Percentiles rank a stretch among this genome's conserved stretches.
Evolutionary conservation across 2,888 invertebrate genomes (phyloP).

Genomic region (Chloroclystis v-ata): DNA sequence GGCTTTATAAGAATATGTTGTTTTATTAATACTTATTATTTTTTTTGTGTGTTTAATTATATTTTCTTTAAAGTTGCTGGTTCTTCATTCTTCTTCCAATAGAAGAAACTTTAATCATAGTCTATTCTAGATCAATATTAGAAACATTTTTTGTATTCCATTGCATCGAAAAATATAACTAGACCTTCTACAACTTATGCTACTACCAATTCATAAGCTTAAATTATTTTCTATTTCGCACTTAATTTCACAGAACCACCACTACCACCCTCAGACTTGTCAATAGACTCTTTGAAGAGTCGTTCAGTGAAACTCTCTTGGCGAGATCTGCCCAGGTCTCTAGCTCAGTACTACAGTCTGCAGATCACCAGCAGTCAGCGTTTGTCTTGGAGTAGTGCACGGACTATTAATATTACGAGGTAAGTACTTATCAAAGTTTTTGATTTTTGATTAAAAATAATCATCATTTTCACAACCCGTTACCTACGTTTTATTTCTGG

Average conservation of each 20-base stretch:
- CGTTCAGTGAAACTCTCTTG: constrained; percentile 67
- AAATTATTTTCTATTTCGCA: not conserved
- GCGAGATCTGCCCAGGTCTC: constrained; percentile 58
- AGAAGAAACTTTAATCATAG: too few species aligned
- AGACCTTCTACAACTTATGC: too few species aligned
- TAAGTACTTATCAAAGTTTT: constrained; percentile 27
- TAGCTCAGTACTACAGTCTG: constrained; percentile 66
- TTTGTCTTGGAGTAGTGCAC: constrained; percentile 62
- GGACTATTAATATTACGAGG: constrained; percentile 65
- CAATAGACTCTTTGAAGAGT: constrained; percentile 66
- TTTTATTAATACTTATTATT: too few species aligned
- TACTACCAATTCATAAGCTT: not conserved
- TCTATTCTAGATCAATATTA: too few species aligned
- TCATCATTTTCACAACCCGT: too few species aligned
- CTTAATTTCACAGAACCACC: too few species aligned
- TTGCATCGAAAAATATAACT: too few species aligned
- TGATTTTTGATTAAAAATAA: not conserved
- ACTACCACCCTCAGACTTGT: constrained; percentile 62
- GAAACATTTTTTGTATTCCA: too few species aligned
- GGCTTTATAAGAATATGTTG: too few species aligned
- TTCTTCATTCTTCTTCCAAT: too few species aligned
- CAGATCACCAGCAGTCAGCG: constrained; percentile 61
- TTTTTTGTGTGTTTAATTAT: too few species aligned
- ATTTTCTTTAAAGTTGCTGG: not conserved
- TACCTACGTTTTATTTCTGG: too few species aligned